A percentile compares a stretch with the other conserved stretches of the same genome.
Evolutionary conservation across 2,888 invertebrate species (phyloP).

Genomic region (Eristalinus sepulchralis): DNA sequence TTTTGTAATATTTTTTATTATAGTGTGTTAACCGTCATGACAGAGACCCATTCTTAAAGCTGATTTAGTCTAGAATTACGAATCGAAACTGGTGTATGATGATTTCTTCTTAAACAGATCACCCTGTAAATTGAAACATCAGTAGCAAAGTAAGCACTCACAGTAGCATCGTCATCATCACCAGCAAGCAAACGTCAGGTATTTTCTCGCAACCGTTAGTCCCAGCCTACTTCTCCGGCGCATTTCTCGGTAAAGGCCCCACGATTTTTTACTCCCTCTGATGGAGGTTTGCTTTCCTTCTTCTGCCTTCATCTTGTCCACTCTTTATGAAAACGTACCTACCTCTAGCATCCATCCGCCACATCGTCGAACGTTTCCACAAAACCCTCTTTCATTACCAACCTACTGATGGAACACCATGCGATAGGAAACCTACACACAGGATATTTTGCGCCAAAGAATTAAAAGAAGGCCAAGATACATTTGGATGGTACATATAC

Average conservation of each 20-base stretch:
- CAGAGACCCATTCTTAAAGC: too few relatives aligned
- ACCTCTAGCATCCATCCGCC: not conserved
- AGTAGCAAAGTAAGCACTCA: slow-evolving; percentile 46
- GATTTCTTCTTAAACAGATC: not conserved
- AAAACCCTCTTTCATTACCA: slow-evolving; percentile 27
- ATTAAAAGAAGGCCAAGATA: slow-evolving; percentile 68
- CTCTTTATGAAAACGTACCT: slow-evolving; percentile 25
- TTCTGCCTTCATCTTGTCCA: slow-evolving; percentile 45
- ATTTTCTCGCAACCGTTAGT: slow-evolving; percentile 43
- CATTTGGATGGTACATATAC: slow-evolving; percentile 45
- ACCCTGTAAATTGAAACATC: slow-evolving; percentile 42
- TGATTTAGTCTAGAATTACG: too few relatives aligned
- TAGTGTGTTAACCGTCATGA: too few relatives aligned
- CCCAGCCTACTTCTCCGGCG: slow-evolving; percentile 40
- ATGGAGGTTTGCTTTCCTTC: slow-evolving; percentile 28
- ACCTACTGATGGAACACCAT: slow-evolving; percentile 34
- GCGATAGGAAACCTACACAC: slow-evolving; percentile 50
- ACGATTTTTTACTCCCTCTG: slow-evolving; percentile 42
- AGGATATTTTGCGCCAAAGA: slow-evolving; percentile 66
- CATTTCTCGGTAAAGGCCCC: slow-evolving; percentile 36
- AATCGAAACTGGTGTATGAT: too few relatives aligned
- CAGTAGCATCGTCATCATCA: slow-evolving; percentile 47
- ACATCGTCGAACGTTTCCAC: not conserved
- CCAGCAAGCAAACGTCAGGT: slow-evolving; percentile 56
- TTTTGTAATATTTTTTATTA: too few relatives aligned